phyloP scores from a whole-genome alignment of 1,140 invertebrate species.

The Odontomachus brunneus region DNA sequence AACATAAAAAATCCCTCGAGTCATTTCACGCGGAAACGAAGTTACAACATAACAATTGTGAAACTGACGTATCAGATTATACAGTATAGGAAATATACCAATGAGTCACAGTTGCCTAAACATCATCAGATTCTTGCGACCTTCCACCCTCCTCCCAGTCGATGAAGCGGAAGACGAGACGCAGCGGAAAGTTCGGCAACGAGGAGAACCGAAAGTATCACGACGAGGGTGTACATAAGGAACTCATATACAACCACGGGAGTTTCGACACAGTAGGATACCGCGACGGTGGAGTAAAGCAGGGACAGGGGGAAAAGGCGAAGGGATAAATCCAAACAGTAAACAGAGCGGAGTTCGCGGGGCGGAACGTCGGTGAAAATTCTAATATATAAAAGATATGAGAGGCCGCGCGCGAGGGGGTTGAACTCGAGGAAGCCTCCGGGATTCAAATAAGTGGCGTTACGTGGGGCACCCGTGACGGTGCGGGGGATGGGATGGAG shows the following conservation, averaged over 20 bases:
- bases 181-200: not conserved
- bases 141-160: not conserved
- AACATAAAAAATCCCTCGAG: too few species aligned
- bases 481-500: constrained; percentile 7
- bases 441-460: constrained; percentile 80
- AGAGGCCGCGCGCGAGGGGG: constrained; percentile 73
- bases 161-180: constrained; percentile 57
- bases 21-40: too few species aligned
- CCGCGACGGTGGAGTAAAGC: not conserved
- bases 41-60: too few species aligned
- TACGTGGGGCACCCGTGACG: constrained; percentile 36
- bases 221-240: constrained; percentile 57
- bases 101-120: constrained; percentile 24
- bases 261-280: constrained; percentile 44
- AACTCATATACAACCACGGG: constrained; percentile 68
- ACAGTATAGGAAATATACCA: too few species aligned
- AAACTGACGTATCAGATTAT: too few species aligned
- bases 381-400: constrained; percentile 85
- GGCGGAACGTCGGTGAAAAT: constrained; percentile 74
- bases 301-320: not conserved
- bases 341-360: constrained; percentile 77
- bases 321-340: constrained; percentile 84
- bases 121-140: constrained; percentile 3
- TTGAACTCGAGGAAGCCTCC: constrained; percentile 74
- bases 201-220: constrained; percentile 61